These are phyloP conservation scores for Brachionus rubens DNA, from an alignment of 1,140 invertebrate genomes.

Conservation along the genomic window DNA sequence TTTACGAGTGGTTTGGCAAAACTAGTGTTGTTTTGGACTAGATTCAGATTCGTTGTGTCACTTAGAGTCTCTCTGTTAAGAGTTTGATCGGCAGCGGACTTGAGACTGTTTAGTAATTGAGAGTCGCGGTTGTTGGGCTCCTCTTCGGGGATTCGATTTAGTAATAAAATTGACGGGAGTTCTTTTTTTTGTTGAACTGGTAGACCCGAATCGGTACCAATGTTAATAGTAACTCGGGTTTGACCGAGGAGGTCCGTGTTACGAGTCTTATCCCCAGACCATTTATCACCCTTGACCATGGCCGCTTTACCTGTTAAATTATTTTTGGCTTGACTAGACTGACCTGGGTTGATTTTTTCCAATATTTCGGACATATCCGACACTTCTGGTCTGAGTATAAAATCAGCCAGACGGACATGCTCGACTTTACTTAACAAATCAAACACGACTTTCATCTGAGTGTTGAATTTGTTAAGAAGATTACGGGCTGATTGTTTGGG, in stretches of 20 bases:
- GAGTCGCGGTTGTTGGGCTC: conserved; percentile 16
- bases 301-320: neutral
- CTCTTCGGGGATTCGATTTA: conserved; percentile 21
- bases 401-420: conserved; percentile 17
- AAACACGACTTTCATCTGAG: conserved; percentile 6
- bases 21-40: neutral
- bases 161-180: conserved; percentile 26
- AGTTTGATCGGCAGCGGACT: conserved; percentile 28
- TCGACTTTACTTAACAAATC: conserved; percentile 25
- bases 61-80: neutral
- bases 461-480: conserved; percentile 34
- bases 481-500: conserved; percentile 18
- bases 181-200: neutral
- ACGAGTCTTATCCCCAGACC: conserved; percentile 34
- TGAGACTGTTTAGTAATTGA: conserved; percentile 5
- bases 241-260: conserved; percentile 29
- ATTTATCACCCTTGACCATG: conserved; percentile 3
- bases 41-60: neutral
- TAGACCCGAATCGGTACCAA: neutral
- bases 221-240: conserved; percentile 32
- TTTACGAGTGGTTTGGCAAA: neutral
- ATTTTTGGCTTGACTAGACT: neutral
- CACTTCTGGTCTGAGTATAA: conserved; percentile 10
- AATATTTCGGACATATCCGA: conserved; percentile 13
- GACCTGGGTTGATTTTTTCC: neutral